These are phyloP conservation scores for Tachuris rubrigastra DNA, from an alignment of 2,113 vertebrate species.

Conservation along the genomic window DNA sequence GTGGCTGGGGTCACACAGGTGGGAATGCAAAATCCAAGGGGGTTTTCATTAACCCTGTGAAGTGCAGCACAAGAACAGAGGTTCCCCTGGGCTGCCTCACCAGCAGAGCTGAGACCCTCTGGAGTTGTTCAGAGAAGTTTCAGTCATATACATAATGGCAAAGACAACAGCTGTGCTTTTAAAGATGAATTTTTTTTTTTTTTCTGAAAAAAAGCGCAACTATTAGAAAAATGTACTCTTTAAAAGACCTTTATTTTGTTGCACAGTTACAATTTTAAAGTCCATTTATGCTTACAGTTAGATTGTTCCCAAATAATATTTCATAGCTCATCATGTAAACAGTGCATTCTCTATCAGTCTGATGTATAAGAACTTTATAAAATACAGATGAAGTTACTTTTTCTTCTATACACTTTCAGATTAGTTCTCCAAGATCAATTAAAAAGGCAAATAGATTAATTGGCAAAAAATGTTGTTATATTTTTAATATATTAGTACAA, in stretches of 20 bases:
- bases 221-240: neutral
- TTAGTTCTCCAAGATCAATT: slow-evolving; percentile 61
- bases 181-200: neutral
- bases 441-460: slow-evolving; percentile 63
- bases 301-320: slow-evolving; percentile 56
- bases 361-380: slow-evolving; percentile 65
- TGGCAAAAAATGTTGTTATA: slow-evolving; percentile 55
- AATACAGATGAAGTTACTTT: slow-evolving; percentile 59
- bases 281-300: slow-evolving; percentile 30
- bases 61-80: neutral
- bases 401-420: slow-evolving; percentile 47
- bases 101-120: neutral
- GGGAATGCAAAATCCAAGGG: neutral
- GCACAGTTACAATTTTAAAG: slow-evolving; percentile 39
- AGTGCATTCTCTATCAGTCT: slow-evolving; percentile 44
- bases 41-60: neutral
- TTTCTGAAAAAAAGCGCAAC: neutral
- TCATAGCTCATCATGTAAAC: slow-evolving; percentile 52
- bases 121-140: neutral
- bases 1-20: neutral
- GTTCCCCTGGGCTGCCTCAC: neutral
- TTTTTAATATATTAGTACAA: slow-evolving; percentile 61
- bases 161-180: neutral
- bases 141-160: neutral
- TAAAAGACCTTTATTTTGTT: slow-evolving; percentile 75